Base-by-base conservation (phyloP, 2,113 vertebrate genomes). In the Carassius gibelio region DNA sequence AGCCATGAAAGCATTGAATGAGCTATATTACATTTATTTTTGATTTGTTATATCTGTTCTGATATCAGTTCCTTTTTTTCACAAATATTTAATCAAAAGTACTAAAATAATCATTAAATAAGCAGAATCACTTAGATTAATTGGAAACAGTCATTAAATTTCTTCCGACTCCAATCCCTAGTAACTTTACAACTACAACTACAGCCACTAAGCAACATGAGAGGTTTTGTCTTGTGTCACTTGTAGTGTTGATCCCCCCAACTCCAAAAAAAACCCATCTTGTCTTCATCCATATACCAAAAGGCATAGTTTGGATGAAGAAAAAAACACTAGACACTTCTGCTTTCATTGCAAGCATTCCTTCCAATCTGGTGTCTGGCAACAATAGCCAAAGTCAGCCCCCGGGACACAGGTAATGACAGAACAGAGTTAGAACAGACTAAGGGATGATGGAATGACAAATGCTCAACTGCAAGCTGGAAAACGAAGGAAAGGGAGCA, bases 371-470 rank as follows among this genome's bases (percentile, higher is more conserved):
- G 23, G 61, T 50, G 59, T 85, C 74, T 74, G 87, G 64, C 79
- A 85, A 69, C 57, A 69, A 85, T 52, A 23, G 66, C 79, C 80
- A 76, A 72, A 88, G 75, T 68, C 17, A 76, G 34, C 87, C 74
- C 38, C 7, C 19, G 66, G 55, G 81, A 87, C 38, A 61, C 72
- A 26, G 84, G 61, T 23, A 69, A 85, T 26, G 50, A 69, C 75
- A 72, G 84, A 81, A 52, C 42, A 69, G 61, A 36, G 59, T 10
- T 57, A 62, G 55, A 76, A 52, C 75, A 84, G 84, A 78, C 66
- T 57, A 82, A 83, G 81, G 81, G 66, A 80, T 83, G 84, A 66
- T 69, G 74, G 84, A 85, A 82, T 83, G 87, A 75, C 75, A 79
- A 88, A 88, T 86, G 87, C 61, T 86, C 57, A 23, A 23, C 75